Conservation (phyloP, 2,113 vertebrate species). For the Raja brachyura region DNA sequence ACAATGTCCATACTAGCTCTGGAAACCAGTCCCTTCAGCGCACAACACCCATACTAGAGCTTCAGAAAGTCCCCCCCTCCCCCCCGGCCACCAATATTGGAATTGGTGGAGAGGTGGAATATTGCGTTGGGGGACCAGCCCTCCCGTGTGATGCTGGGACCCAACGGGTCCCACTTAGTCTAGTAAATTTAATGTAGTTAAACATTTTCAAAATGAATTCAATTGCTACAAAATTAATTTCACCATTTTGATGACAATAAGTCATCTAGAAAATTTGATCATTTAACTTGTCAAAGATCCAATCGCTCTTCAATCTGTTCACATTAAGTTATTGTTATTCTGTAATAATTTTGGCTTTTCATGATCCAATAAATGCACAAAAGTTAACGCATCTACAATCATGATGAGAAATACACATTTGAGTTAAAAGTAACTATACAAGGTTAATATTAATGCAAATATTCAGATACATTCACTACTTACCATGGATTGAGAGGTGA, state of each 20-base stretch:
- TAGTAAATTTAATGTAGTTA: not conserved
- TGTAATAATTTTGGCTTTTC: not conserved
- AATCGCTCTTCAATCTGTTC: not conserved
- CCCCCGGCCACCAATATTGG: too few relatives aligned
- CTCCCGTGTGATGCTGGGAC: too few relatives aligned
- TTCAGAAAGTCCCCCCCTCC: too few relatives aligned
- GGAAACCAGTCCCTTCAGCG: too few relatives aligned
- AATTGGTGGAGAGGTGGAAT: too few relatives aligned
- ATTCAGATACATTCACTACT: constrained; percentile 18
- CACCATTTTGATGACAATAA: not conserved
- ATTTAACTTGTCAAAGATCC: not conserved
- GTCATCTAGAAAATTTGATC: not conserved
- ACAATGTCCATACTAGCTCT: too few relatives aligned
- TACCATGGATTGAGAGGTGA: constrained; percentile 82
- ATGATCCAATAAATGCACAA: not conserved
- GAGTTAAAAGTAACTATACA: not conserved
- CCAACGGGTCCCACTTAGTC: too few relatives aligned
- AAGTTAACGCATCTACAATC: not conserved
- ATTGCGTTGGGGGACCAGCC: too few relatives aligned
- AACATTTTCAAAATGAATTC: too few relatives aligned
- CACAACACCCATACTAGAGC: too few relatives aligned
- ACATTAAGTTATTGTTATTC: not conserved
- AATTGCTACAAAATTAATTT: not conserved
- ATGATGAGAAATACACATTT: not conserved
- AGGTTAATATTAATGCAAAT: not conserved